These are phyloP conservation scores for Telmatherina bonti DNA, from an alignment of 2,797 vertebrate genomes.

Conservation along the genomic window DNA sequence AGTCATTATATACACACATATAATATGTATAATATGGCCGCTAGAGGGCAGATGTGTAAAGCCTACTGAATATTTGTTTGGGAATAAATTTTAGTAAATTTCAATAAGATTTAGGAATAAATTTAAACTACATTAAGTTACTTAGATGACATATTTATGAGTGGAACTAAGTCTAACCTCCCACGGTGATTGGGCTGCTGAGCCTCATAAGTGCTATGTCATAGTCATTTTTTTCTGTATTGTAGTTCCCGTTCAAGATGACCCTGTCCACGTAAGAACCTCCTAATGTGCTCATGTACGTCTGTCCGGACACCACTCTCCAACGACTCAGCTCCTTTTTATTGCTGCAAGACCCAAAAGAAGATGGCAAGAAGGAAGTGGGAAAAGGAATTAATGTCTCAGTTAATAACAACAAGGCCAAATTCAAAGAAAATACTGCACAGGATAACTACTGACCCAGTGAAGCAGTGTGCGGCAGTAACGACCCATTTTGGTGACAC, in stretches of 20 bases:
- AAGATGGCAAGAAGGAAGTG: not conserved
- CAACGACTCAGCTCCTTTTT: conserved; percentile 80
- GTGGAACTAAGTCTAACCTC: conserved; percentile 75
- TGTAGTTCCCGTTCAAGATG: conserved; percentile 75
- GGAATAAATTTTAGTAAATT: no score
- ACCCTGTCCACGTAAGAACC: conserved; percentile 85
- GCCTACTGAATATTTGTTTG: not conserved
- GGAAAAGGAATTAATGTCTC: conserved; percentile 46
- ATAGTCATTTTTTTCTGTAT: conserved; percentile 70
- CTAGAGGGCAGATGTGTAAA: conserved; percentile 50
- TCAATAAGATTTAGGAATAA: not conserved
- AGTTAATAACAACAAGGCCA: not conserved
- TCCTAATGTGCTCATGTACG: conserved; percentile 66
- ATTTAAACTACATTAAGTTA: not conserved
- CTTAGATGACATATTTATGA: not conserved
- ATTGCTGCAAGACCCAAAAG: conserved; percentile 44
- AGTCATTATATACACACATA: not conserved
- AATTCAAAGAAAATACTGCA: conserved; percentile 47
- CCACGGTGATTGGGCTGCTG: conserved; percentile 75
- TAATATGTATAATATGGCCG: conserved; percentile 37
- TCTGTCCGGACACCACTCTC: conserved; percentile 83
- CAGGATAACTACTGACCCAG: conserved; percentile 77
- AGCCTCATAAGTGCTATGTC: conserved; percentile 92
- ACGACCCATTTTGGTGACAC: conserved; percentile 86
- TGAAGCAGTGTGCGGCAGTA: conserved; percentile 93